Base-by-base conservation (phyloP, 2,888 invertebrate genomes). In the Hymenopus coronatus region DNA sequence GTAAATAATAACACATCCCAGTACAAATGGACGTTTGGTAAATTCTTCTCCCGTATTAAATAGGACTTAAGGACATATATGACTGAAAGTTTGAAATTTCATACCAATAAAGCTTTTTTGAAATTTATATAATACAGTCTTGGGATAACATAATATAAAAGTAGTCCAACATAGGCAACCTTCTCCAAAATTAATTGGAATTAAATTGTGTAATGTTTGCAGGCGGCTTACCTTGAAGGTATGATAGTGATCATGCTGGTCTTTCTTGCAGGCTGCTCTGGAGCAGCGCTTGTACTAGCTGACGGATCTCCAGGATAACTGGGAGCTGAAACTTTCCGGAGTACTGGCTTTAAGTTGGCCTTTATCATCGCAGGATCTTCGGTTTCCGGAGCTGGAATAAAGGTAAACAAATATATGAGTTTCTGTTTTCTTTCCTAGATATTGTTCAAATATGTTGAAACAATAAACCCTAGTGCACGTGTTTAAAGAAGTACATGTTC, bases 181-280 rank as follows among this genome's bases (percentile, higher is more conserved):
- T n/a, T n/a, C n/a, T n/a, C n/a, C n/a, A n/a, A n/a, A n/a, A n/a
- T n/a, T n/a, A n/a, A n/a, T n/a, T n/a, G n/a, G n/a, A n/a, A n/a
- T n/a, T n/a, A n/a, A n/a, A n/a, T n/a, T n/a, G n/a, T n/a, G n/a
- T n/a, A n/a, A n/a, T n/a, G n/a, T n/a, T n/a, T n/a, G n/a, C n/a
- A n/a, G n/a, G n/a, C n/a, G 9, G 9, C 20, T n/a, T 85, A 88
- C 90, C 93, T 93, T 81, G 93, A 92, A n/a, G 93, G 93, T 89
- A 93, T 92, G 91, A 94, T 94, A 88, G 93, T 93, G 91, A 94
- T 93, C 92, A 93, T 93, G 91, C 93, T 93, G 91, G 93, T 93
- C 91, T 93, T 93, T 33, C 93, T 92, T 0, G 90, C 89, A 84
- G 91, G 91, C 54, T 8, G 54, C 15, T 70, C 54, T 12, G 90